Conservation (phyloP, 2,888 invertebrate genomes). For the Autographa gamma region DNA sequence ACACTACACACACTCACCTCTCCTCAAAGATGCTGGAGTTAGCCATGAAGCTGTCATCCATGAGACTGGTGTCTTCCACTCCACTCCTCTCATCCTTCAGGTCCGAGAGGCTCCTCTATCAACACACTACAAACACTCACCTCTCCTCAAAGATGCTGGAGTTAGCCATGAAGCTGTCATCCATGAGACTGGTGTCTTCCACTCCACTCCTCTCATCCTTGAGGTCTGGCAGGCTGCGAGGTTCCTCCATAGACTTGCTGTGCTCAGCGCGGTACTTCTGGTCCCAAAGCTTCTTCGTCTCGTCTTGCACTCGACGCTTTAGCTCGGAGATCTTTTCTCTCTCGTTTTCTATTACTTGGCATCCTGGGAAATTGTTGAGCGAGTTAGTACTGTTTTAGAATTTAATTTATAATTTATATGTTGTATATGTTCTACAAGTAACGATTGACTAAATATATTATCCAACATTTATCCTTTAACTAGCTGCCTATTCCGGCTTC, state of each 20-base stretch:
- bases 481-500: no score
- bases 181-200: conserved; percentile 72
- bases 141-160: conserved; percentile 81
- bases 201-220: conserved; percentile 54
- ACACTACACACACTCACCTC: no score
- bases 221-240: conserved; percentile 62
- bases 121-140: conserved; percentile 71
- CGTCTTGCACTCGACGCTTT: conserved; percentile 95
- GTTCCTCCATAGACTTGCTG: conserved; percentile 70
- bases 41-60: no score
- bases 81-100: no score
- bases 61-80: no score
- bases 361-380: conserved; percentile 88
- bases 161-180: conserved; percentile 76
- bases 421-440: no score
- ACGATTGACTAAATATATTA: no score
- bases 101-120: no score
- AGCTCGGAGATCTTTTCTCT: conserved; percentile 95
- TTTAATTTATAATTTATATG: no score
- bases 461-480: no score
- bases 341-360: conserved; percentile 97
- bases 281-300: conserved; percentile 97
- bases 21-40: no score
- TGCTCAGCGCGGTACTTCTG: conserved; percentile 67
- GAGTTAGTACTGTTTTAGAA: no score